These are phyloP conservation scores for Trachelus tabidus DNA, from an alignment of 2,888 invertebrate species.

Conservation along the genomic window DNA sequence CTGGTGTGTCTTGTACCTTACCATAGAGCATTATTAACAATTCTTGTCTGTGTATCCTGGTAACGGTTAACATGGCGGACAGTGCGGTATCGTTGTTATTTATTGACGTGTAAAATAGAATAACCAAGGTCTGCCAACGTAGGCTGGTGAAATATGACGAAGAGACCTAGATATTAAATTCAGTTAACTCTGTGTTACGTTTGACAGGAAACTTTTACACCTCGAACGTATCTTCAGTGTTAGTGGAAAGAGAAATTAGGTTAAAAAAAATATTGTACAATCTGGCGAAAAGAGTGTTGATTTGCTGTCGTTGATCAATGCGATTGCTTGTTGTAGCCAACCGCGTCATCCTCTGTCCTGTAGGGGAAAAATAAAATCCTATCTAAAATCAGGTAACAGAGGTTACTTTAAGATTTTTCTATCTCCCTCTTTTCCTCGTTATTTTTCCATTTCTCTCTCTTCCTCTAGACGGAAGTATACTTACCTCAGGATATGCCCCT, in stretches of 20 bases:
- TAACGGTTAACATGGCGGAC: background rate
- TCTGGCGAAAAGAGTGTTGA: background rate
- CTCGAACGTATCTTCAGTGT: background rate
- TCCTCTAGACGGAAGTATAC: background rate
- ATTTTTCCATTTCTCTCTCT: background rate
- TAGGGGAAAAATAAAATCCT: background rate
- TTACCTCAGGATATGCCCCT: background rate
- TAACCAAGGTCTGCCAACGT: conserved; percentile 16
- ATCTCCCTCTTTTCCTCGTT: background rate
- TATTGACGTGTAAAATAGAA: conserved; percentile 23
- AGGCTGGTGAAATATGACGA: background rate
- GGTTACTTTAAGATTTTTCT: background rate
- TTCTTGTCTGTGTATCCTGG: background rate
- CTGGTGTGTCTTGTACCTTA: background rate
- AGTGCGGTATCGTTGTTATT: conserved; percentile 6
- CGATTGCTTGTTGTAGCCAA: background rate
- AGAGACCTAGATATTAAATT: background rate
- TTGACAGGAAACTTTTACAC: background rate
- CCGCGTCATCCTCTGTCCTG: background rate
- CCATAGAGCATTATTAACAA: background rate
- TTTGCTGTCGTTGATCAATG: background rate
- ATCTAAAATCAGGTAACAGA: background rate
- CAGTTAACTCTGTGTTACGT: background rate
- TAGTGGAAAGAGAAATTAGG: background rate
- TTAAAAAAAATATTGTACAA: too few relatives aligned